These are phyloP conservation scores for Diaperis boleti DNA, from an alignment of 2,888 invertebrate species.

Conservation along the genomic window DNA sequence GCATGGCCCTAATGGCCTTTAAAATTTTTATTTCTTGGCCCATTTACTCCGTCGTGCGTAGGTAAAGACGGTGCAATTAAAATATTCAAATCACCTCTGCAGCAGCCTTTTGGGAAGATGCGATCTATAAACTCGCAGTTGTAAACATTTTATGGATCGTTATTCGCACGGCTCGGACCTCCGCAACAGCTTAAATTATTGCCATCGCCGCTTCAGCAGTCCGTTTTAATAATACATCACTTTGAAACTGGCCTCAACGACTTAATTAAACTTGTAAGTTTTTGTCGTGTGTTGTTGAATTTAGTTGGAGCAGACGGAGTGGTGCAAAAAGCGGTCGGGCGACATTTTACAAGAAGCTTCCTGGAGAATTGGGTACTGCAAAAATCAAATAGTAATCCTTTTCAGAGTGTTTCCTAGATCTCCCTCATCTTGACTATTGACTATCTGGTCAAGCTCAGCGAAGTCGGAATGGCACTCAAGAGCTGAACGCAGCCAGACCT, in stretches of 20 bases:
- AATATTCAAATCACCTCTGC: slow-evolving; percentile 58
- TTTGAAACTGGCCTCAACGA: slow-evolving; percentile 1
- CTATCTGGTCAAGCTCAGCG: no score
- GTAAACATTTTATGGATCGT: slow-evolving; percentile 54
- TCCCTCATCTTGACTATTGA: no score
- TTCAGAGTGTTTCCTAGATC: no score
- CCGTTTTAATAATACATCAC: slow-evolving; percentile 21
- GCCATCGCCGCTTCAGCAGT: slow-evolving; percentile 13
- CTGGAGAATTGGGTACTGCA: no score
- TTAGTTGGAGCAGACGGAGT: no score
- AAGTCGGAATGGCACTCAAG: no score
- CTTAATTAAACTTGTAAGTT: slow-evolving; percentile 9
- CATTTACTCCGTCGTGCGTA: slow-evolving; percentile 40
- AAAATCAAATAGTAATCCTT: no score
- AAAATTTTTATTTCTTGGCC: slow-evolving; percentile 40
- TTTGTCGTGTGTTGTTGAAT: slow-evolving; percentile 6
- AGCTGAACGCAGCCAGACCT: slow-evolving; percentile 26
- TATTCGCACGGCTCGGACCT: slow-evolving; percentile 40
- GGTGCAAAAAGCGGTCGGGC: no score
- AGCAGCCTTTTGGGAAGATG: slow-evolving; percentile 48
- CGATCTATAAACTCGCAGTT: slow-evolving; percentile 50
- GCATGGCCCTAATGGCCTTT: slow-evolving; percentile 37
- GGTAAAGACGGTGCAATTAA: slow-evolving; percentile 55
- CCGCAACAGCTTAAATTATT: slow-evolving; percentile 22
- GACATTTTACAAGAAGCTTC: no score